Evolutionary conservation across 1,140 invertebrate species (phyloP).

Genomic region (Carcinoscorpius rotundicauda): DNA sequence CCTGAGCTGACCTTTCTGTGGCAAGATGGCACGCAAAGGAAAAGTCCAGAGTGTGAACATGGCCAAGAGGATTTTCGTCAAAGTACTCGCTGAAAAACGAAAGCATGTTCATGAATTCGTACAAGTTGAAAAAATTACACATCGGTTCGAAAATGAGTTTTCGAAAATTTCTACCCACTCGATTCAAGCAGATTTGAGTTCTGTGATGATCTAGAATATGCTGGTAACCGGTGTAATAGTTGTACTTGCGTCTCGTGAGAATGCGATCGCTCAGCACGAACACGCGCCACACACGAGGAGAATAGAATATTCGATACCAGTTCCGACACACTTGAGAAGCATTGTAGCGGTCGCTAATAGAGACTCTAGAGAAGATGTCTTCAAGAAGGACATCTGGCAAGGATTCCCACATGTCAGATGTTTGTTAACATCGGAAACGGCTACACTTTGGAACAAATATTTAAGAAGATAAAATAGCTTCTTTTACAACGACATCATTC

Average conservation of each 20-base stretch:
- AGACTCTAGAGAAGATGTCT: conserved; percentile 57
- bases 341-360: conserved; percentile 53
- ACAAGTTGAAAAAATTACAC: conserved; percentile 67
- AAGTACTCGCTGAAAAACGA: conserved; percentile 52
- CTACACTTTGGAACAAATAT: too few species aligned
- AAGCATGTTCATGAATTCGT: conserved; percentile 68
- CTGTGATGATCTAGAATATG: conserved; percentile 61
- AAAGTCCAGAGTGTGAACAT: conserved; percentile 43
- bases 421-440: too few species aligned
- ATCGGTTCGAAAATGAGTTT: conserved; percentile 57
- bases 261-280: conserved; percentile 59
- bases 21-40: conserved; percentile 65
- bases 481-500: too few species aligned
- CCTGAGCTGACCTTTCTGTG: conserved; percentile 17
- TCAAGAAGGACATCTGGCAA: conserved; percentile 64
- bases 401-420: conserved; percentile 42
- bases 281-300: conserved; percentile 56
- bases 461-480: too few species aligned
- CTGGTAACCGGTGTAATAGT: conserved; percentile 72
- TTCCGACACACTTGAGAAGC: conserved; percentile 48
- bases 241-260: conserved; percentile 57
- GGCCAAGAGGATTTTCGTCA: conserved; percentile 28
- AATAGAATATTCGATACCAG: conserved; percentile 46
- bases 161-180: conserved; percentile 52
- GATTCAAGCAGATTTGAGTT: conserved; percentile 54